Base-by-base conservation (phyloP, 2,113 vertebrate genomes). In the Ondatra zibethicus region DNA sequence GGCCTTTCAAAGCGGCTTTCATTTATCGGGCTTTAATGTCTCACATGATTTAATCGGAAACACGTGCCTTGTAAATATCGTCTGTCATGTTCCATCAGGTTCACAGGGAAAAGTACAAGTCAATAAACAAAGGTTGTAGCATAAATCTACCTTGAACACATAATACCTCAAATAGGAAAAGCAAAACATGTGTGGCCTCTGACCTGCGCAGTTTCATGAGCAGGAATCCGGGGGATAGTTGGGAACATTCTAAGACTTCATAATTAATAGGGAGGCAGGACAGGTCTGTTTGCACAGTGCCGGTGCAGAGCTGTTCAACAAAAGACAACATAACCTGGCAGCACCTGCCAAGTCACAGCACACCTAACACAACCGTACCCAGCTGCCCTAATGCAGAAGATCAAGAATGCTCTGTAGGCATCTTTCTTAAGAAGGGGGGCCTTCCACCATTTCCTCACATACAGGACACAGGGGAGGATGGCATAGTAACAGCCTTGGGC, bases 141-240 rank as follows among this genome's bases (percentile, higher is more conserved):
- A 99, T 98, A 99, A 99, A 99, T 99, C 98, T 98, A 98, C 99
- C 99, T 99, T 99, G 99, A 99, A 99, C 98, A 98, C 98, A 99
- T 99, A 99, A 99, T 98, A 98, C 98, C 98, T 98, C 98, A 98
- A 98, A 98, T 98, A 98, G 98, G 98, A 98, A 99, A 99, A 98
- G 95, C 99, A 99, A 99, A 99, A 98, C 99, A 99, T 86, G 94
- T 99, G 99, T 99, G 99, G 97, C 99, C 98, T 99, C 98, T 99
- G 99, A 99, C 99, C 99, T 97, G 84, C 77, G 93, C 97, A 98
- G 97, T 98, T 98, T 98, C 98, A 98, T 31, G 93, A 98, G 98
- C 98, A 89, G 97, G 98, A 98, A 98, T 98, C 97, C 92, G 91
- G 97, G 97, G 98, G 98, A 98, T 98, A 98, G 98, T 98, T 98